Evolutionary conservation across 2,113 vertebrate genomes (phyloP).

Genomic region (Corvus moneduloides): DNA sequence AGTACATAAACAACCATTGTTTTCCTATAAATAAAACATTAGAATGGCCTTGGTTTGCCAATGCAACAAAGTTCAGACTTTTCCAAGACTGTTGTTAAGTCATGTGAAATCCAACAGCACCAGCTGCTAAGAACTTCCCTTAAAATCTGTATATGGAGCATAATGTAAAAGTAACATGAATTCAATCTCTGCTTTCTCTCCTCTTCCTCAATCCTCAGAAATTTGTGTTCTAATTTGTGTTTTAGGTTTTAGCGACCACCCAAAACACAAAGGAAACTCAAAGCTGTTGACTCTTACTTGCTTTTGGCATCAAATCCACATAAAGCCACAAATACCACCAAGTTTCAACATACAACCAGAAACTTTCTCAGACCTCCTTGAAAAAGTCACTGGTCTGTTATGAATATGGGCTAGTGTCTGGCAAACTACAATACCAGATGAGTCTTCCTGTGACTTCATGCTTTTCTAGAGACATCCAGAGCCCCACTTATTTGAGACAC

Average conservation of each 20-base stretch:
- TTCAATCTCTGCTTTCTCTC: not conserved
- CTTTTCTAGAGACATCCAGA: not conserved
- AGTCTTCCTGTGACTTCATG: not conserved
- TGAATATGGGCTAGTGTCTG: not conserved
- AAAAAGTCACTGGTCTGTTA: not conserved
- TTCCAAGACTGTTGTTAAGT: not conserved
- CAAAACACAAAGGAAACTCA: conserved; percentile 39
- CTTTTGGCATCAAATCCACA: not conserved
- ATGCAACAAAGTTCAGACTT: not conserved
- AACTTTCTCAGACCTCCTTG: not conserved
- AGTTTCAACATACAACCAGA: conserved; percentile 17
- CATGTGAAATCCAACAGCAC: not conserved
- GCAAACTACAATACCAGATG: not conserved
- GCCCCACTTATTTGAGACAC: not conserved
- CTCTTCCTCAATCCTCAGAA: not conserved
- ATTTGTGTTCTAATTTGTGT: not conserved
- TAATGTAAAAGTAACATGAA: not conserved
- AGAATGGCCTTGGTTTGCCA: not conserved
- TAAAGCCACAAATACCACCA: conserved; percentile 6
- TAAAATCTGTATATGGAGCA: not conserved
- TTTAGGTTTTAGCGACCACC: not conserved
- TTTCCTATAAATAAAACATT: not conserved
- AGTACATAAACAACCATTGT: not conserved
- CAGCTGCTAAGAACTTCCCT: not conserved
- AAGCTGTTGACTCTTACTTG: not conserved